Conservation (phyloP, 1,140 invertebrate species). For the Plectrocnemia conspersa region DNA sequence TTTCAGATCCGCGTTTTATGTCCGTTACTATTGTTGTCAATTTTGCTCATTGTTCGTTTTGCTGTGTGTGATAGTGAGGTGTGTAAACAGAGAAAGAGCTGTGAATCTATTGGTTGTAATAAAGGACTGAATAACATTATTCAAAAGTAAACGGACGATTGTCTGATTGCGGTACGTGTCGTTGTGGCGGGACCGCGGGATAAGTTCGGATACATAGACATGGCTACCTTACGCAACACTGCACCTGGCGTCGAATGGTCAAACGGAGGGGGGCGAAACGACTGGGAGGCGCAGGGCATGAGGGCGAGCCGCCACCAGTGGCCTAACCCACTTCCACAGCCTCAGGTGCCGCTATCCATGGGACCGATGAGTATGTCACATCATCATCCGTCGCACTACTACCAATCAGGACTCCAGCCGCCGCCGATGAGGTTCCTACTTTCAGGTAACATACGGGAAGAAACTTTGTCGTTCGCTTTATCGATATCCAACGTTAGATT, state of each 20-base stretch:
- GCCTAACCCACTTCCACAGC: neutral
- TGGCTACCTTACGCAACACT: conserved; percentile 16
- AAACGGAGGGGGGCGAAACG: neutral
- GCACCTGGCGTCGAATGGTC: conserved; percentile 1
- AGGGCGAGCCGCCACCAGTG: neutral
- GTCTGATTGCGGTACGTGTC: too few relatives aligned
- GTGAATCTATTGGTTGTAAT: too few relatives aligned
- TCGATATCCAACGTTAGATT: neutral
- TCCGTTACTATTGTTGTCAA: too few relatives aligned
- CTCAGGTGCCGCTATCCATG: neutral
- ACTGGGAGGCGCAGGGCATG: neutral
- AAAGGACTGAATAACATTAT: too few relatives aligned
- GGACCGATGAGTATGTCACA: neutral
- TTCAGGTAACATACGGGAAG: conserved; percentile 15
- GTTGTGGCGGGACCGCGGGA: conserved; percentile 29
- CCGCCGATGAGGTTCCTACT: conserved; percentile 21
- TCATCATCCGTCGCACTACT: neutral
- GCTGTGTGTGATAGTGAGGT: too few relatives aligned
- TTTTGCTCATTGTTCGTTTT: too few relatives aligned
- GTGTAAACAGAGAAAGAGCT: too few relatives aligned
- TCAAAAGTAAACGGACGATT: too few relatives aligned
- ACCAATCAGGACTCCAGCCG: conserved; percentile 12
- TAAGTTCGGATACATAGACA: conserved; percentile 31
- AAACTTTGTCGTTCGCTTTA: neutral
- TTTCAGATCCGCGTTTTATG: too few relatives aligned